phyloP scores from a whole-genome alignment of 2,113 vertebrate genomes.

The Nerophis ophidion region DNA sequence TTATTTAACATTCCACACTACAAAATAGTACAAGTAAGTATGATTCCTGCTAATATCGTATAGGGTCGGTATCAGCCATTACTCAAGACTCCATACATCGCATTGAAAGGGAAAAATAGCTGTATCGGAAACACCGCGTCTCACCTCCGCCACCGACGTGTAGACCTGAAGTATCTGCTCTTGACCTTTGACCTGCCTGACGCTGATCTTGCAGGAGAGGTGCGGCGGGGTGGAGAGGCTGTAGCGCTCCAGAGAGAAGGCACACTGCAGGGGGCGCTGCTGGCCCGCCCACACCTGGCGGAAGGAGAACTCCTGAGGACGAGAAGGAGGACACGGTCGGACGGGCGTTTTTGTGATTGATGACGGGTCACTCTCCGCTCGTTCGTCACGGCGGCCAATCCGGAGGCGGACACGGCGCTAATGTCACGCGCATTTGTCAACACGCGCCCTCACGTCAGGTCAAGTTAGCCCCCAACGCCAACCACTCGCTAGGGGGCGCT shows the following conservation, averaged over 20 bases:
- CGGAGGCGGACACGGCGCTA: neutral
- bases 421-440: neutral
- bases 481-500: no score
- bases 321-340: slow-evolving; percentile 9
- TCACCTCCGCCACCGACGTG: slow-evolving; percentile 89
- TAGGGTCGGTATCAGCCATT: no score
- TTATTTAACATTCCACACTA: no score
- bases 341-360: neutral
- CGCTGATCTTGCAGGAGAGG: slow-evolving; percentile 92
- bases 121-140: neutral
- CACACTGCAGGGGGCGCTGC: slow-evolving; percentile 89
- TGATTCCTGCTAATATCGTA: no score
- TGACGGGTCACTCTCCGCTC: no score
- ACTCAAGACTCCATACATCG: no score
- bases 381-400: no score
- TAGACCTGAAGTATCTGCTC: slow-evolving; percentile 94
- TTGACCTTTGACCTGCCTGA: slow-evolving; percentile 91
- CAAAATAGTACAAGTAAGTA: no score
- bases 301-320: slow-evolving; percentile 89
- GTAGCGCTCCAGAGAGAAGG: slow-evolving; percentile 94
- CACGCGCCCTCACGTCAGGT: no score
- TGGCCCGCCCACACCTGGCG: slow-evolving; percentile 90
- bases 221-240: slow-evolving; percentile 77
- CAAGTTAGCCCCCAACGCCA: no score
- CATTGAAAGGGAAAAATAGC: no score